Evolutionary conservation across 2,888 invertebrate species (phyloP).

Genomic region (Thereva nobilitata): DNA sequence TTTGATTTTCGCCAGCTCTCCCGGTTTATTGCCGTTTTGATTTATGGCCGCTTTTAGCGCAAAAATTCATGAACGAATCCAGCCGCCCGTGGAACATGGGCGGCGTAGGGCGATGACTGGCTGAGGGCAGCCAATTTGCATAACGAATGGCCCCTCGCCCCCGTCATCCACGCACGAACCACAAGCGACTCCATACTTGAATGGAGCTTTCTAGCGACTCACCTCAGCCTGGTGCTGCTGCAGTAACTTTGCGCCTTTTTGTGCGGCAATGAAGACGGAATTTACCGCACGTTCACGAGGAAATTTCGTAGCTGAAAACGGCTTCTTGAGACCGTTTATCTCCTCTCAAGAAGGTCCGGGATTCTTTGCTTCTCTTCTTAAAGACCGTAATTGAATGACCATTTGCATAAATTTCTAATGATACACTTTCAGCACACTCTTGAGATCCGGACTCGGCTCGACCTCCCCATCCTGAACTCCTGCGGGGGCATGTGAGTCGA

Average conservation of each 20-base stretch:
- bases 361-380: not conserved
- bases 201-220: not conserved
- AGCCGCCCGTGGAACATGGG: not conserved
- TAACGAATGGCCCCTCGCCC: conserved; percentile 21
- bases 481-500: not conserved
- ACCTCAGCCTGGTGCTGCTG: too few species aligned
- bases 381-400: conserved; percentile 14
- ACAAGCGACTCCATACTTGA: not conserved
- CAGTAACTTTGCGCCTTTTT: too few species aligned
- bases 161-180: not conserved
- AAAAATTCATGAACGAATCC: conserved; percentile 1
- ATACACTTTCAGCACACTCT: conserved; percentile 4
- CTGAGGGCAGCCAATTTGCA: conserved; percentile 14
- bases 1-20: conserved; percentile 20
- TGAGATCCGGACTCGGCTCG: not conserved
- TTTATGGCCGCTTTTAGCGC: conserved; percentile 22
- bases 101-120: conserved; percentile 12
- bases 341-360: not conserved
- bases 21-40: conserved; percentile 25
- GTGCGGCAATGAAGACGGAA: not conserved
- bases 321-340: conserved; percentile 26
- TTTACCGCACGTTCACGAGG: conserved; percentile 8
- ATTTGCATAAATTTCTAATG: conserved; percentile 28
- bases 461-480: too few species aligned
- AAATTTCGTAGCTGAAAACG: conserved; percentile 14